Evolutionary conservation across 2,113 vertebrate species (phyloP).

Genomic region (Microcebus griseorufus): DNA sequence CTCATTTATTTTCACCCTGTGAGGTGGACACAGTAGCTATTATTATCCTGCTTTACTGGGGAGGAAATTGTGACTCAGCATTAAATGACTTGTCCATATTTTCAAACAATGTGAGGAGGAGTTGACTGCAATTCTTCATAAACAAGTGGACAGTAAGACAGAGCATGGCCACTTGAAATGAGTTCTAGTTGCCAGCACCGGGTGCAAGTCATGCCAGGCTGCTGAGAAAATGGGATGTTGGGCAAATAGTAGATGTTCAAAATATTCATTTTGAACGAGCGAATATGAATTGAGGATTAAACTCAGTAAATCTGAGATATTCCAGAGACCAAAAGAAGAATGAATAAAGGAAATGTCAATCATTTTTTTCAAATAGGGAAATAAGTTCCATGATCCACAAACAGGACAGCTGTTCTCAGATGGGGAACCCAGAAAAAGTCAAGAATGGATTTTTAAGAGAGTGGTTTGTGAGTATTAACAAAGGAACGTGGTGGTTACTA

Average conservation of each 20-base stretch:
- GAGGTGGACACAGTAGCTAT: slow-evolving; percentile 42
- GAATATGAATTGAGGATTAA: background rate
- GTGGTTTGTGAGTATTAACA: slow-evolving; percentile 31
- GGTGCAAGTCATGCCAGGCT: background rate
- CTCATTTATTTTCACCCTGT: slow-evolving; percentile 54
- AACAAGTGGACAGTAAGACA: background rate
- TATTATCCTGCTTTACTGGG: slow-evolving; percentile 56
- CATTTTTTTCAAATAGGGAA: background rate
- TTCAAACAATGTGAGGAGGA: slow-evolving; percentile 42
- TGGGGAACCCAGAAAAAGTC: slow-evolving; percentile 30
- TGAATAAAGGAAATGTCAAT: background rate
- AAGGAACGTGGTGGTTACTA: slow-evolving; percentile 8
- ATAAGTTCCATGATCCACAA: background rate
- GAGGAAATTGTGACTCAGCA: slow-evolving; percentile 67
- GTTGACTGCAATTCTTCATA: background rate
- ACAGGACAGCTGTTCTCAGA: background rate
- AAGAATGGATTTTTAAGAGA: slow-evolving; percentile 32
- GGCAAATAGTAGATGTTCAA: background rate
- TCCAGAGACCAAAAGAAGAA: background rate
- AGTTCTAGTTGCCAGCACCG: background rate
- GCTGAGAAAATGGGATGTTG: background rate
- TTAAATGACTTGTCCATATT: slow-evolving; percentile 51
- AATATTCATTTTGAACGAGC: background rate
- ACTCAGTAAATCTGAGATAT: background rate
- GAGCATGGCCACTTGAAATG: background rate